A percentile compares a stretch with the other conserved stretches of the same genome.
These are phyloP conservation scores for Scomberomorus guttatus DNA, from an alignment of 2,797 vertebrate species.

Conservation along the genomic window DNA sequence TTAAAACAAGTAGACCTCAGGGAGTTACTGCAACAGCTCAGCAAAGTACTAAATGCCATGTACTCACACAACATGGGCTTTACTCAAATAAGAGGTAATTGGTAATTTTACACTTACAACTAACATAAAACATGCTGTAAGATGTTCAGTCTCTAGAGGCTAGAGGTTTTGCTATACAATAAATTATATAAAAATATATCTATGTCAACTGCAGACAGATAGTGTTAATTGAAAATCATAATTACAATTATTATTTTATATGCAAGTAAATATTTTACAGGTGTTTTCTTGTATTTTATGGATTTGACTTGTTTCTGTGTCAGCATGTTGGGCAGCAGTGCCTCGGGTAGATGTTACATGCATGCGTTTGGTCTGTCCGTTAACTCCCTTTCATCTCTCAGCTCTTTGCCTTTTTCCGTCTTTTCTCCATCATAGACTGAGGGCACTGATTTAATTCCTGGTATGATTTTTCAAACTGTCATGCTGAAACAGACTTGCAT, in stretches of 20 bases:
- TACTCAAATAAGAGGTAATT: neutral
- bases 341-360: slow-evolving; percentile 18
- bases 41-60: no score
- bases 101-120: neutral
- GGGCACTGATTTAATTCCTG: slow-evolving; percentile 61
- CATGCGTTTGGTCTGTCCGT: neutral
- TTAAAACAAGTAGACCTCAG: no score
- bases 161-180: neutral
- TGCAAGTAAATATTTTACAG: slow-evolving; percentile 44
- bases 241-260: no score
- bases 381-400: slow-evolving; percentile 12
- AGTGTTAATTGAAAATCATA: neutral
- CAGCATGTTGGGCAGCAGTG: slow-evolving; percentile 25
- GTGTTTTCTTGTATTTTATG: no score
- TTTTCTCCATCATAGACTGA: slow-evolving; percentile 6
- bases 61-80: no score
- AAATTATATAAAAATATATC: neutral
- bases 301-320: slow-evolving; percentile 35
- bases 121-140: neutral
- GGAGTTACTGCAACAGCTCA: no score
- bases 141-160: fast-evolving
- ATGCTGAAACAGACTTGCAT: slow-evolving; percentile 57
- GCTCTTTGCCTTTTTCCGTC: neutral
- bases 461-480: slow-evolving; percentile 69
- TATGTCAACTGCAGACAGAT: neutral